Percentiles rank a stretch among this genome's conserved stretches.
Conservation (phyloP, 2,888 invertebrate genomes). For the Venustoraphidia nigricollis region DNA sequence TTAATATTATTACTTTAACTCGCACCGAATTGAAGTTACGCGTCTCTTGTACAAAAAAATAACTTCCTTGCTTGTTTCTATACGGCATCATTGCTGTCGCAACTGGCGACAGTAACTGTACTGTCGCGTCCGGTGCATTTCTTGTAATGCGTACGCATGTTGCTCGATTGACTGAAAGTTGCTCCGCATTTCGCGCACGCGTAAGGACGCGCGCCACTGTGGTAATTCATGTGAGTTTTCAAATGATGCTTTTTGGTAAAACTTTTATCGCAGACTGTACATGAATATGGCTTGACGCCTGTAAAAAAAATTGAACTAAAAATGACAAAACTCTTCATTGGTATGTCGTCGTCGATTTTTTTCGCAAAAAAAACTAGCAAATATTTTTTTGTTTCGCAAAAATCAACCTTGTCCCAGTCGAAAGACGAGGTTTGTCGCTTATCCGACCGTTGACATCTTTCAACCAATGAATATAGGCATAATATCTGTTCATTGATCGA, state of each 20-base stretch:
- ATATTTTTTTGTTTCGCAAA: background rate
- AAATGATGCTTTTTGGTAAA: slow-evolving; percentile 78
- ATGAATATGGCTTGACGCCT: slow-evolving; percentile 63
- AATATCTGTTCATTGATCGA: too few relatives aligned
- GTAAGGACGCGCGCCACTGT: slow-evolving; percentile 71
- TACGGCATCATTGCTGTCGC: too few relatives aligned
- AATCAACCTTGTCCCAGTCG: background rate
- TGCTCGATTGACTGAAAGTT: slow-evolving; percentile 70
- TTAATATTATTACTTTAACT: too few relatives aligned
- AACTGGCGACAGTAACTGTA: too few relatives aligned
- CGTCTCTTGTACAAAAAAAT: too few relatives aligned
- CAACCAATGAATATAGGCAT: too few relatives aligned
- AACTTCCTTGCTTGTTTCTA: too few relatives aligned
- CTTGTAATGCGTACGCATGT: slow-evolving; percentile 74
- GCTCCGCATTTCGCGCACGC: slow-evolving; percentile 56
- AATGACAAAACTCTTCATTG: background rate
- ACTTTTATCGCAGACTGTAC: slow-evolving; percentile 52
- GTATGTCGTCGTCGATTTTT: background rate
- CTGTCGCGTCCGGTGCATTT: slow-evolving; percentile 36
- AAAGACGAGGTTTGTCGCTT: too few relatives aligned
- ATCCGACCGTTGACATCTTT: too few relatives aligned
- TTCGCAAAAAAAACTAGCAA: too few relatives aligned
- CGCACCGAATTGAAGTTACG: too few relatives aligned
- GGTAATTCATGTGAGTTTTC: slow-evolving; percentile 72
- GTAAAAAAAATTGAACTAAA: slow-evolving; percentile 15